Evolutionary conservation across 2,888 invertebrate genomes (phyloP).

Genomic region (Anarsia innoxiella): DNA sequence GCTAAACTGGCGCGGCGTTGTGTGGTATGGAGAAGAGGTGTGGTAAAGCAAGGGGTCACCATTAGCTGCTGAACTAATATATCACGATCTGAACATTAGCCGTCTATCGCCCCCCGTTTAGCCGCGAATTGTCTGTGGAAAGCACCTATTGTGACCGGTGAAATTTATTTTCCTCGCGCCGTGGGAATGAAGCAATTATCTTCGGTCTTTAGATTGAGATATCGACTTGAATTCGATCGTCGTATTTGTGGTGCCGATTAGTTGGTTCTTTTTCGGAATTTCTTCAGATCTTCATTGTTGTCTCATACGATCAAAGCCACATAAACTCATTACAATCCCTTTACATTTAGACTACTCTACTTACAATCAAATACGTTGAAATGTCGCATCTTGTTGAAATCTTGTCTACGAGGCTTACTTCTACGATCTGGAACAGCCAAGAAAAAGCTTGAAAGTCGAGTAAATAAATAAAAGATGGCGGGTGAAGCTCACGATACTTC

Average conservation of each 20-base stretch:
- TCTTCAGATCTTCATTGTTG: no score
- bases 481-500: constrained; percentile 56
- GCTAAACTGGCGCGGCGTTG: constrained; percentile 2
- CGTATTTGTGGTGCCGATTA: no score
- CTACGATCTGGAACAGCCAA: constrained; percentile 43
- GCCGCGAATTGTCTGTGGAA: constrained; percentile 52
- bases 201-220: constrained; percentile 42
- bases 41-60: constrained; percentile 43
- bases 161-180: constrained; percentile 56
- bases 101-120: constrained; percentile 55
- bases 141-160: constrained; percentile 56
- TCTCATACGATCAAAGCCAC: no score
- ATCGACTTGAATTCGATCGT: constrained; percentile 43
- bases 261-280: no score
- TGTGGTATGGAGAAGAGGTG: constrained; percentile 23
- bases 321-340: no score
- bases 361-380: no score
- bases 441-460: constrained; percentile 44
- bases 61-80: constrained; percentile 51
- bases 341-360: no score
- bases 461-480: constrained; percentile 65
- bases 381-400: no score
- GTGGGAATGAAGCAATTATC: constrained; percentile 60
- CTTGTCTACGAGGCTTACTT: no score
- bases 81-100: constrained; percentile 58